Percentiles rank a stretch among this genome's conserved stretches.
Conservation (phyloP, 2,797 vertebrate species). For the Synanceia verrucosa region DNA sequence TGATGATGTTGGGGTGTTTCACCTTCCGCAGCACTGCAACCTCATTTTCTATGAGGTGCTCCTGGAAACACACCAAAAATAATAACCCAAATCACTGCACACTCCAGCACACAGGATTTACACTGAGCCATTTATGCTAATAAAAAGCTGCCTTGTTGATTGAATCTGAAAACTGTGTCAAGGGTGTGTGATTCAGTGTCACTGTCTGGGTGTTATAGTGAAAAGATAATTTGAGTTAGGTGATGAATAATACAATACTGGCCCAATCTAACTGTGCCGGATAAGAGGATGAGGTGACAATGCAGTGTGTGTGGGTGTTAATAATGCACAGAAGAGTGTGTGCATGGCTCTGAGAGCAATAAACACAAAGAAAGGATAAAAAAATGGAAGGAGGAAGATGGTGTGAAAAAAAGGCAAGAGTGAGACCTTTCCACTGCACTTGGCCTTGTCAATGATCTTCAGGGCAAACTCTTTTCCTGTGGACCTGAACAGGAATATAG, state of each 20-base stretch:
- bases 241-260: slow-evolving; percentile 43
- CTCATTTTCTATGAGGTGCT: slow-evolving; percentile 97
- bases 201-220: slow-evolving; percentile 4
- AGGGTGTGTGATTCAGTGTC: slow-evolving; percentile 1
- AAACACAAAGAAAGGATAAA: neutral
- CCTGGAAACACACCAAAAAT: slow-evolving; percentile 76
- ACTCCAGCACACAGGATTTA: neutral
- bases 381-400: neutral
- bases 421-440: slow-evolving; percentile 95
- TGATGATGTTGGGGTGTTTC: slow-evolving; percentile 98
- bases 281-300: slow-evolving; percentile 35
- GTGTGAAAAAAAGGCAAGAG: neutral
- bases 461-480: slow-evolving; percentile 96
- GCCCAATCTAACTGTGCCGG: slow-evolving; percentile 15
- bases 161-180: slow-evolving; percentile 23
- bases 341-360: neutral
- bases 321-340: slow-evolving; percentile 40
- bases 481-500: slow-evolving; percentile 83
- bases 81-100: neutral
- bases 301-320: slow-evolving; percentile 19
- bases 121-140: slow-evolving; percentile 3
- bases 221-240: slow-evolving; percentile 26
- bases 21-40: slow-evolving; percentile 93
- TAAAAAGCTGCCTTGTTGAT: neutral
- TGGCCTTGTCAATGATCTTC: slow-evolving; percentile 98